phyloP scores from a whole-genome alignment of 2,888 invertebrate species.

The Chironomus tentans region DNA sequence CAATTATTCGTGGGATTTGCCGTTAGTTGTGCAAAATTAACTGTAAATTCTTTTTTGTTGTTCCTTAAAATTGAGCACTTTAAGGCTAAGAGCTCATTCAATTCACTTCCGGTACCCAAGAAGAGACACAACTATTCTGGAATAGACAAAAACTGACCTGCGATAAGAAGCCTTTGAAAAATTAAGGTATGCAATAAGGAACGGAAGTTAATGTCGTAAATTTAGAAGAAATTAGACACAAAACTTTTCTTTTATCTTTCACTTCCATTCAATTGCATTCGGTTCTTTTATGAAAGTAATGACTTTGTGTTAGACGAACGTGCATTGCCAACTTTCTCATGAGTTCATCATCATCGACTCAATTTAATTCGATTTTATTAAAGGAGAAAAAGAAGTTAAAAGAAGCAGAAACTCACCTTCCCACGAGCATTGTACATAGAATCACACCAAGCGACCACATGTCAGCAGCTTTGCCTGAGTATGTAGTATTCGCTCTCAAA shows the following conservation, averaged over 20 bases:
- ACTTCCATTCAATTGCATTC: not conserved
- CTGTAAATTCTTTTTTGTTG: not conserved
- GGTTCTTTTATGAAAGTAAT: not conserved
- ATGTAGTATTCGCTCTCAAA: conserved; percentile 61
- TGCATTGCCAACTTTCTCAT: no score
- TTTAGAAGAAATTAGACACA: not conserved
- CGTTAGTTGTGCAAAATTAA: not conserved
- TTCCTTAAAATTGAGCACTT: no score
- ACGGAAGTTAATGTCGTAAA: no score
- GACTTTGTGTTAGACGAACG: no score
- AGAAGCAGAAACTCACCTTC: conserved; percentile 51
- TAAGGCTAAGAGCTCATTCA: no score
- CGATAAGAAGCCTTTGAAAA: no score
- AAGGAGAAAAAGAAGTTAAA: not conserved
- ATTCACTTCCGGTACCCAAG: no score
- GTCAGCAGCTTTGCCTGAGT: conserved; percentile 82
- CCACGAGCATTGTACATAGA: conserved; percentile 87
- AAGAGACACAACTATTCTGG: no score
- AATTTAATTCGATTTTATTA: not conserved
- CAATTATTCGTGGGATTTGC: not conserved
- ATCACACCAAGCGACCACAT: conserved; percentile 89
- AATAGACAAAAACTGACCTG: no score
- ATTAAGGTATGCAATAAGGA: no score
- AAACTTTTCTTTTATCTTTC: not conserved
- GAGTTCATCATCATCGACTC: no score